These are phyloP conservation scores for Pandion haliaetus DNA, from an alignment of 2,113 vertebrate species.

Conservation along the genomic window DNA sequence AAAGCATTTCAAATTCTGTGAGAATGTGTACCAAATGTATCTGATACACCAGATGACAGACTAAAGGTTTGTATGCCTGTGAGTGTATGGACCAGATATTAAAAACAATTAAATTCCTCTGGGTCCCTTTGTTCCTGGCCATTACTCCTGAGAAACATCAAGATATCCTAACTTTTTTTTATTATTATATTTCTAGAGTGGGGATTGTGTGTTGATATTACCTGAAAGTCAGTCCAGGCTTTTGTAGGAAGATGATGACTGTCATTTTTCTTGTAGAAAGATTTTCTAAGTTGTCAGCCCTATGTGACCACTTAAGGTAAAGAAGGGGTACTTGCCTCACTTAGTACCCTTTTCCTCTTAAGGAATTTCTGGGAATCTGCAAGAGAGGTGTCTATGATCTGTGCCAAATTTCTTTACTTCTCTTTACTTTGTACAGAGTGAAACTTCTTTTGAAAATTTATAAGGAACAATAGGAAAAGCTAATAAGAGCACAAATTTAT, in stretches of 20 bases:
- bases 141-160: not conserved
- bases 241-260: not conserved
- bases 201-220: not conserved
- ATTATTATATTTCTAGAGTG: fast-evolving
- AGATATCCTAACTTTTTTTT: not conserved
- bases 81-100: not conserved
- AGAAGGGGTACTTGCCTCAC: not conserved
- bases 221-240: not conserved
- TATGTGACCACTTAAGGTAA: not conserved
- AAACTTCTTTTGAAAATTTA: not conserved
- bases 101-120: not conserved
- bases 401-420: not conserved
- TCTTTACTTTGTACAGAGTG: not conserved
- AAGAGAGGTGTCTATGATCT: not conserved
- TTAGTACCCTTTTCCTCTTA: not conserved
- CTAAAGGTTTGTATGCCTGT: not conserved
- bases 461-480: not conserved
- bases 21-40: not conserved
- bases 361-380: not conserved
- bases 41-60: not conserved
- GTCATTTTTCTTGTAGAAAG: not conserved
- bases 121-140: not conserved
- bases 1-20: not conserved
- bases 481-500: not conserved
- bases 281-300: not conserved